Evolutionary conservation across 2,113 vertebrate genomes (phyloP).

Genomic region (Seriola aureovittata): DNA sequence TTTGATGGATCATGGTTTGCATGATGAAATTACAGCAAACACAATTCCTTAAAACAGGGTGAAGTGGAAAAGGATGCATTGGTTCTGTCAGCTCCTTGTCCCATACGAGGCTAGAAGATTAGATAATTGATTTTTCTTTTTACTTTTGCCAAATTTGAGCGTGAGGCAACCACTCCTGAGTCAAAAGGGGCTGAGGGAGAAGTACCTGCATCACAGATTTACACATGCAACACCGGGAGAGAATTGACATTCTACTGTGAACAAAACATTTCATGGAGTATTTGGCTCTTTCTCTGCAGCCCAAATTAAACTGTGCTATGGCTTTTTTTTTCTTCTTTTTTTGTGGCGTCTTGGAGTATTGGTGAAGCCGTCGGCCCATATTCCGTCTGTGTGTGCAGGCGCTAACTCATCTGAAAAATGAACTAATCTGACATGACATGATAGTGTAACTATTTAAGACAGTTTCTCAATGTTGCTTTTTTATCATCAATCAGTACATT

Average conservation of each 20-base stretch:
- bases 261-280: conserved; percentile 36
- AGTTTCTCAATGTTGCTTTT: conserved; percentile 57
- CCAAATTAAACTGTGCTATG: conserved; percentile 21
- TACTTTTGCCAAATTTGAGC: conserved; percentile 81
- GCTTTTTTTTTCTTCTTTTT: neutral
- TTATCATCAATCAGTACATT: conserved; percentile 72
- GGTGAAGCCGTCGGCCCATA: conserved; percentile 29
- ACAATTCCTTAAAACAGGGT: conserved; percentile 86
- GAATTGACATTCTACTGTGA: conserved; percentile 59
- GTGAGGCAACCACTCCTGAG: conserved; percentile 87
- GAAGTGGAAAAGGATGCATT: conserved; percentile 83
- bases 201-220: conserved; percentile 77
- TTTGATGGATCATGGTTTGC: conserved; percentile 77
- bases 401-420: conserved; percentile 57
- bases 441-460: conserved; percentile 65
- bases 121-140: conserved; percentile 68
- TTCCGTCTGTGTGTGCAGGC: conserved; percentile 25
- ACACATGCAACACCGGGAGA: conserved; percentile 69
- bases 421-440: conserved; percentile 70
- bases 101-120: conserved; percentile 84
- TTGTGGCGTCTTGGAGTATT: neutral
- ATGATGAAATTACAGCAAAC: conserved; percentile 87
- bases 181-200: conserved; percentile 74
- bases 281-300: conserved; percentile 17
- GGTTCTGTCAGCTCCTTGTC: conserved; percentile 87